Conservation (phyloP, 2,113 vertebrate genomes). For the Clarias batrachus region DNA sequence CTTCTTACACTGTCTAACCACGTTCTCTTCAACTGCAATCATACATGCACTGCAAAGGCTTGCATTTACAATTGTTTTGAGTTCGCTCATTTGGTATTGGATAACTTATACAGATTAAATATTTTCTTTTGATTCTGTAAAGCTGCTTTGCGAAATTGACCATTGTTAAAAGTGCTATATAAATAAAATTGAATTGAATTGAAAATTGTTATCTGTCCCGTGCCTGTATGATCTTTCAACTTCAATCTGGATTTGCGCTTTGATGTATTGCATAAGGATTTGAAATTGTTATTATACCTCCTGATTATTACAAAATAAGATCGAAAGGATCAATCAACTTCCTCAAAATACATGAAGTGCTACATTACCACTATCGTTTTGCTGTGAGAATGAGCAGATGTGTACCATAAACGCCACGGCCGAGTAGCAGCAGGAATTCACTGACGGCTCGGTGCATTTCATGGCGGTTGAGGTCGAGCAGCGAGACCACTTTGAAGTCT, state of each 20-base stretch:
- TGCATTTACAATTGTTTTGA: not conserved
- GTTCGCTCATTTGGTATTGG: not conserved
- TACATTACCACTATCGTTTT: not conserved
- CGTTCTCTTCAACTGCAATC: not conserved
- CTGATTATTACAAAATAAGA: not conserved
- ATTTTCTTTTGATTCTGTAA: not conserved
- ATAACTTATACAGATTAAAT: not conserved
- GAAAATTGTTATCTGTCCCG: not conserved
- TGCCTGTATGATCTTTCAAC: not conserved
- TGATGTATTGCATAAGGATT: not conserved
- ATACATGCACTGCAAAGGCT: not conserved
- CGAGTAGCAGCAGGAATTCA: constrained; percentile 82
- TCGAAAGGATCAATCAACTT: not conserved
- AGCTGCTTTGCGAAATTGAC: too few species aligned
- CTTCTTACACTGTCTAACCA: not conserved
- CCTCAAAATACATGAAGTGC: not conserved
- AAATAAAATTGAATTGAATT: too few species aligned
- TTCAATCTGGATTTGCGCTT: not conserved
- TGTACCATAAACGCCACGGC: constrained; percentile 82
- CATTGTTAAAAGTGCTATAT: too few species aligned
- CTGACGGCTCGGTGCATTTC: constrained; percentile 84
- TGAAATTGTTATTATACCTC: not conserved
- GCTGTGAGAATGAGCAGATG: not conserved
- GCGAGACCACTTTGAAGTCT: constrained; percentile 85
- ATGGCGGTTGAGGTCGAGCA: constrained; percentile 80